Evolutionary conservation across 2,888 invertebrate genomes (phyloP), one percentile per base, ranked within the genome.

Genomic region (Eumerus sabulonum): DNA sequence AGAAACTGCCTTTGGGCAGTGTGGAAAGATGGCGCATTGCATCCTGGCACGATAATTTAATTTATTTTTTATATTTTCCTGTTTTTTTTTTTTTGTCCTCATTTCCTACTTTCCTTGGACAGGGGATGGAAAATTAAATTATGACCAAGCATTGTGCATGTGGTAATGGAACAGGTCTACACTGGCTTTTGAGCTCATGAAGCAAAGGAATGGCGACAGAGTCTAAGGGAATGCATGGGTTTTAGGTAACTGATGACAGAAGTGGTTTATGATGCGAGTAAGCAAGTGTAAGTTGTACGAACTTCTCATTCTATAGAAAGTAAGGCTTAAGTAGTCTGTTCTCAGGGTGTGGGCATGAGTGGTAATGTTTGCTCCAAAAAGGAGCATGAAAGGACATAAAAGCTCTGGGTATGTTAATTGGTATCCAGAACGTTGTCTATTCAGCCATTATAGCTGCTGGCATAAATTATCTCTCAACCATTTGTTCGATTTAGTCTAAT

Each of bases 51-150:
- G 40, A 47, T 51, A 27, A 27, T 27, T 27, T 27, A 4, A 27
- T 27, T 27, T 7, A 4, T 27, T 27, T 27, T 27, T 27, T 27
- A 4, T 7, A 4, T 27, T 27, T 7, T 2, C 27, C 7, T 4
- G 27, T 27, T 27, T n/a, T 27, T 27, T 7, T 27, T 27, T 27
- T 27, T 27, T 27, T 27, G 2, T 7, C 7, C 7, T 27, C n/a
- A n/a, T n/a, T n/a, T n/a, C n/a, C n/a, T 63, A 35, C 35, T 19
- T 50, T 57, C 27, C 57, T 51, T 35, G 56, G 71, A 57, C 71
- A 48, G 42, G 45, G 42, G n/a, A 79, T 64, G 64, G 70, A 70
- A 79, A 79, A 79, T 79, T 74, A 79, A 79, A 79, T 79, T 79
- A 79, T 64, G 68, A 56, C 63, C 70, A 50, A 60, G 68, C 68